Percentiles rank a stretch among this genome's conserved stretches.
Conservation (phyloP, 2,113 vertebrate genomes). For the Rhea pennata region DNA sequence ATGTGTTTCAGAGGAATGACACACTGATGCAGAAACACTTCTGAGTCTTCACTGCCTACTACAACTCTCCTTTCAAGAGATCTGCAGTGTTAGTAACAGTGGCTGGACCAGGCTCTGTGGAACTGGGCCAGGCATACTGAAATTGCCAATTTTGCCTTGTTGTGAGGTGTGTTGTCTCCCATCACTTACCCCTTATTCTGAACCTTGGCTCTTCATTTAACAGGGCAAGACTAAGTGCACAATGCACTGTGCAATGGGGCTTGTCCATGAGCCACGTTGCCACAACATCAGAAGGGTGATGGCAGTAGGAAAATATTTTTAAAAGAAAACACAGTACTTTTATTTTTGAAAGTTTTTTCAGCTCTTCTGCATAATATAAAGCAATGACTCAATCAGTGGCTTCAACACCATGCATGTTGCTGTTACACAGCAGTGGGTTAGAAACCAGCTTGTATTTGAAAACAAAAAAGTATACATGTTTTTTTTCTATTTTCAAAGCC, state of each 20-base stretch:
- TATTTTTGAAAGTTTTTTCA: not conserved
- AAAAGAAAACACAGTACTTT: not conserved
- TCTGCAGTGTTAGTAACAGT: not conserved
- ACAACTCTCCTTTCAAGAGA: not conserved
- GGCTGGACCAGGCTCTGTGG: not conserved
- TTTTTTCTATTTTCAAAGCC: not conserved
- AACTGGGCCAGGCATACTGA: not conserved
- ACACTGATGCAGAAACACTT: not conserved
- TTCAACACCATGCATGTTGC: not conserved
- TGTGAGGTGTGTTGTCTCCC: not conserved
- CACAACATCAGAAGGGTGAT: no score
- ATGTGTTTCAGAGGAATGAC: not conserved
- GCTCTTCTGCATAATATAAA: not conserved
- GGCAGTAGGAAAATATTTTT: not conserved
- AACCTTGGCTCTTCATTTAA: not conserved
- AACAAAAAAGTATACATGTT: not conserved
- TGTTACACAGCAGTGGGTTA: not conserved
- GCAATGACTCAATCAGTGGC: not conserved
- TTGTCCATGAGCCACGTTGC: not conserved
- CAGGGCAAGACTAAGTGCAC: not conserved
- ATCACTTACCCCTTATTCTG: not conserved
- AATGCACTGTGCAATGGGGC: not conserved
- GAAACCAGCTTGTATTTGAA: not conserved
- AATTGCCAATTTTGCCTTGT: not conserved
- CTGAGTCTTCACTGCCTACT: not conserved